Conservation (phyloP, 2,888 invertebrate genomes). For the Zaprionus obscuricornis region DNA sequence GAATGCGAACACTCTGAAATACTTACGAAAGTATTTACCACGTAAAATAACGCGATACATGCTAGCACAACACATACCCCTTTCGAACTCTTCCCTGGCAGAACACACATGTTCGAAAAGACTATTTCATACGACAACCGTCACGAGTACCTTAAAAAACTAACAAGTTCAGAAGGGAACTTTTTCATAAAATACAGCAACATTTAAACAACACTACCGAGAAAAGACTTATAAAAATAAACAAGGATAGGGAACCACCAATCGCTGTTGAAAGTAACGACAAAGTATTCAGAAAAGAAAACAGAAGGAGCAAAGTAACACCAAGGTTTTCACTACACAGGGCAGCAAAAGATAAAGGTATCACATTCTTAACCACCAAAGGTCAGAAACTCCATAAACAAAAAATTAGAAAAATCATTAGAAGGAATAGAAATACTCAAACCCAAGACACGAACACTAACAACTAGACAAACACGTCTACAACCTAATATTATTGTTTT, state of each 20-base stretch:
- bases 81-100: neutral
- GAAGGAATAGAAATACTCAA: neutral
- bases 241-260: slow-evolving; percentile 6
- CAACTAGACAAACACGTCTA: no score
- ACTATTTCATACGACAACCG: no score
- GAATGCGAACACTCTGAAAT: slow-evolving; percentile 5
- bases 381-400: slow-evolving; percentile 3
- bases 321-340: slow-evolving; percentile 10
- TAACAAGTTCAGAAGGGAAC: neutral
- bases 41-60: slow-evolving; percentile 10
- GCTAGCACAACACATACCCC: slow-evolving; percentile 6
- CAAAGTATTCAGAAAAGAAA: slow-evolving; percentile 12
- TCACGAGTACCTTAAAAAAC: no score
- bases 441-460: no score
- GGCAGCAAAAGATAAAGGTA: neutral
- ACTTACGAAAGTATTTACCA: slow-evolving; percentile 13
- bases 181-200: slow-evolving; percentile 2
- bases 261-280: slow-evolving; percentile 1
- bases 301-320: slow-evolving; percentile 16
- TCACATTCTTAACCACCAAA: slow-evolving; percentile 1
- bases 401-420: slow-evolving; percentile 7
- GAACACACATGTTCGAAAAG: no score
- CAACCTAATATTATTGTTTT: no score
- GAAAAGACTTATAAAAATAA: neutral
- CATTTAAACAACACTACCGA: slow-evolving; percentile 2